phyloP scores from a whole-genome alignment of 2,797 vertebrate species.

The Limnodromus scolopaceus region DNA sequence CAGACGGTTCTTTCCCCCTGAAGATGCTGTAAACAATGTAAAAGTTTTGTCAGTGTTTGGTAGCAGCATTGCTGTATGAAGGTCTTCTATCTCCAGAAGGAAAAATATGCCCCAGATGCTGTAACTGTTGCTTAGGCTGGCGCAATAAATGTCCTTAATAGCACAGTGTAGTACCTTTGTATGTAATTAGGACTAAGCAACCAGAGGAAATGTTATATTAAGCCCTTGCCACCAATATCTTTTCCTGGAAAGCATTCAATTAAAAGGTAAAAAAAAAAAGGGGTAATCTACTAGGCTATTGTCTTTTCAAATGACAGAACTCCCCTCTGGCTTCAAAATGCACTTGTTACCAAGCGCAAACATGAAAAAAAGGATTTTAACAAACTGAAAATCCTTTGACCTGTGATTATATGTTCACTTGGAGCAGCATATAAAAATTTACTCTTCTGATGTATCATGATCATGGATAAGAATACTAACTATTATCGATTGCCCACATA shows the following conservation, averaged over 20 bases:
- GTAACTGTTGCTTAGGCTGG: slow-evolving; percentile 4
- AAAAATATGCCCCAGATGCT: slow-evolving; percentile 41
- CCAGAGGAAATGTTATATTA: slow-evolving; percentile 54
- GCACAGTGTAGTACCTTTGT: neutral
- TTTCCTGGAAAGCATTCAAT: neutral
- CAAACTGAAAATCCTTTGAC: slow-evolving; percentile 24
- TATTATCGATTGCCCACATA: slow-evolving; percentile 93
- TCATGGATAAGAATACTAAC: slow-evolving; percentile 74
- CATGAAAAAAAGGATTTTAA: slow-evolving; percentile 42
- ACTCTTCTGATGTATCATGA: slow-evolving; percentile 19
- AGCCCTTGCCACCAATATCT: neutral
- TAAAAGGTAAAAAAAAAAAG: neutral
- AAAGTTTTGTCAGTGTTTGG: neutral
- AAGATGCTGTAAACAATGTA: neutral
- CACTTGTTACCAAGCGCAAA: neutral
- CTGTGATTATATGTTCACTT: neutral
- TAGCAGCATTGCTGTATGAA: slow-evolving; percentile 2
- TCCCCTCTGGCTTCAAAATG: neutral
- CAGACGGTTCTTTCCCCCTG: neutral
- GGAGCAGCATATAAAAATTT: slow-evolving; percentile 25
- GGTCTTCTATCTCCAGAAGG: slow-evolving; percentile 33
- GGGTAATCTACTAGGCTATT: neutral
- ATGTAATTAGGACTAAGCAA: slow-evolving; percentile 41
- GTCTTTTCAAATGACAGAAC: slow-evolving; percentile 29
- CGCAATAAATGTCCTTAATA: slow-evolving; percentile 27